Conservation (phyloP, 2,113 vertebrate genomes). For the Eupsittula cactorum region DNA sequence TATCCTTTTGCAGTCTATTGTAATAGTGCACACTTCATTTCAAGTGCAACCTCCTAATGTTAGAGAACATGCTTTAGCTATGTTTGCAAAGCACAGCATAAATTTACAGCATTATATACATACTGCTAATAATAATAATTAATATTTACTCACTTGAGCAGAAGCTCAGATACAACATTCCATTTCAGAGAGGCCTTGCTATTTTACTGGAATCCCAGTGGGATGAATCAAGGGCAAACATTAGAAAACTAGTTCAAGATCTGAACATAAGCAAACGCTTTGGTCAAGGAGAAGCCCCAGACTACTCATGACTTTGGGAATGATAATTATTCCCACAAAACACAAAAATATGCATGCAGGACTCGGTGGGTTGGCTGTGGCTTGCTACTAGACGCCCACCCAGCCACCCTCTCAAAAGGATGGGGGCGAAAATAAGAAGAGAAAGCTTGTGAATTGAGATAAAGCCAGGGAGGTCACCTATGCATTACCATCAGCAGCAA, state of each 20-base stretch:
- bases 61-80: background rate
- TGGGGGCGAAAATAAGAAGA: background rate
- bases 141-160: background rate
- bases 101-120: background rate
- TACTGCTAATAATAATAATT: background rate
- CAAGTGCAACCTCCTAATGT: background rate
- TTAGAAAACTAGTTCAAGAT: background rate
- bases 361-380: background rate
- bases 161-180: background rate
- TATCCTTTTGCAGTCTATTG: background rate
- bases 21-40: background rate
- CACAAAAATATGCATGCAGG: background rate
- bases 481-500: background rate
- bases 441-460: background rate
- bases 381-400: background rate
- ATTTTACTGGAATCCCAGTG: background rate
- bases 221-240: background rate
- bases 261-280: background rate
- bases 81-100: background rate
- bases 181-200: background rate
- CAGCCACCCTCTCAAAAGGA: background rate
- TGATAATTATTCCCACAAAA: background rate
- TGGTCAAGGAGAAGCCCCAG: background rate
- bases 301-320: background rate
- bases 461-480: background rate